A percentile compares a stretch with the other conserved stretches of the same genome.
These are phyloP conservation scores for Heliconius eleuchia DNA, from an alignment of 1,140 invertebrate species.

Conservation along the genomic window DNA sequence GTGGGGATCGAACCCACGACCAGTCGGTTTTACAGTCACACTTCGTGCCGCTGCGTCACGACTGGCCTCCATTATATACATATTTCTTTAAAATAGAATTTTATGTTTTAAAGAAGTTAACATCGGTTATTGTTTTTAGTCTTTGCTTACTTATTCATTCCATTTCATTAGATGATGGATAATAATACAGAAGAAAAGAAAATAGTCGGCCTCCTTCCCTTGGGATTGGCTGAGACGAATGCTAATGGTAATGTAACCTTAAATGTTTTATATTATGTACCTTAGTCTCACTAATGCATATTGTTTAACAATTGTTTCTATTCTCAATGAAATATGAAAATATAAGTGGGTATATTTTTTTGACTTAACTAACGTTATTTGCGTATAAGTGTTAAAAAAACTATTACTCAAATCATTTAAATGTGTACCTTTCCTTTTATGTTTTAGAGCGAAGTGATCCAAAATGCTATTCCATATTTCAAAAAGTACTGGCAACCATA, in stretches of 20 bases:
- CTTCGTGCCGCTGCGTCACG: no score
- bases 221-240: constrained; percentile 67
- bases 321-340: neutral
- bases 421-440: neutral
- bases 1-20: no score
- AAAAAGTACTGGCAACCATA: constrained; percentile 37
- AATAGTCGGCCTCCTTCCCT: constrained; percentile 58
- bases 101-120: neutral
- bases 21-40: no score
- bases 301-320: neutral
- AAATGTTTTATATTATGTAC: constrained; percentile 16
- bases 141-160: constrained; percentile 18
- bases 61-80: no score
- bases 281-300: neutral
- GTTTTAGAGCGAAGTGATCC: constrained; percentile 32
- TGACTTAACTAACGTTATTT: no score
- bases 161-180: constrained; percentile 40
- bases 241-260: constrained; percentile 44
- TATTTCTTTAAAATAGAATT: neutral
- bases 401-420: neutral
- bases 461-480: constrained; percentile 33
- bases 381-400: neutral
- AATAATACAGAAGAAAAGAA: constrained; percentile 45
- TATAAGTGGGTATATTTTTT: neutral
- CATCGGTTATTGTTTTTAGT: neutral